Evolutionary conservation across 2,113 vertebrate genomes (phyloP), one percentile per base, ranked within the genome.

Genomic region (Entosphenus tridentatus): DNA sequence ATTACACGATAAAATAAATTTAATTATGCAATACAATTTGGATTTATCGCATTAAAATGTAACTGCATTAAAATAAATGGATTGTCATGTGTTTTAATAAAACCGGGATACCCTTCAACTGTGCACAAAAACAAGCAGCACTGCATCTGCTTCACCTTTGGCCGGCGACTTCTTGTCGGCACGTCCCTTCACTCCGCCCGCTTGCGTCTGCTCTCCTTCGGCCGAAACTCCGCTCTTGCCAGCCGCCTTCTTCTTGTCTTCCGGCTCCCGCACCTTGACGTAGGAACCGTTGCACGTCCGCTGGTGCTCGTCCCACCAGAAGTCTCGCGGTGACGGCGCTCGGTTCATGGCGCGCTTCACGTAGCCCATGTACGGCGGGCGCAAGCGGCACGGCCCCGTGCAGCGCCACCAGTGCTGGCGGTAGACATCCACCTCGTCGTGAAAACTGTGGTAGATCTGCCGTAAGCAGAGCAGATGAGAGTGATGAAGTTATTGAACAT

Each of bases 351-450:
- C 81, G 2, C 93, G 83, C 69, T 92, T 95, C 71, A 97, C 87
- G 0, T 83, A 98, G 2, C 93, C 93, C 0, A 84, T 86, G 68
- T 83, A 93, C 0, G 92, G 93, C 1, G 71, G 80, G 14, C 76
- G 81, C 11, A 67, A 74, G 69, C 77, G 88, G 72, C 93, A 98
- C 0, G 90, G 88, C 2, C 92, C 93, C 0, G 80, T 69, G 73
- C 93, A 98, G 1, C 82, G 82, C 93, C 93, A 98, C 93, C 93
- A 98, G 76, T 98, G 92, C 72, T 84, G 86, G 16, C 88, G 86
- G 74, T 97, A 97, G 21, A 79, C 76, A 5, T 95, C 84, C 0
- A 98, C 83, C 76, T 98, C 93, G 2, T 92, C 81, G 0, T 89
- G 77, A 75, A 98, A 98, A 21, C 72, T 74, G 69, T 98, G 93